Evolutionary conservation across 2,797 vertebrate species (phyloP).

Genomic region (Decapterus maruadsi): DNA sequence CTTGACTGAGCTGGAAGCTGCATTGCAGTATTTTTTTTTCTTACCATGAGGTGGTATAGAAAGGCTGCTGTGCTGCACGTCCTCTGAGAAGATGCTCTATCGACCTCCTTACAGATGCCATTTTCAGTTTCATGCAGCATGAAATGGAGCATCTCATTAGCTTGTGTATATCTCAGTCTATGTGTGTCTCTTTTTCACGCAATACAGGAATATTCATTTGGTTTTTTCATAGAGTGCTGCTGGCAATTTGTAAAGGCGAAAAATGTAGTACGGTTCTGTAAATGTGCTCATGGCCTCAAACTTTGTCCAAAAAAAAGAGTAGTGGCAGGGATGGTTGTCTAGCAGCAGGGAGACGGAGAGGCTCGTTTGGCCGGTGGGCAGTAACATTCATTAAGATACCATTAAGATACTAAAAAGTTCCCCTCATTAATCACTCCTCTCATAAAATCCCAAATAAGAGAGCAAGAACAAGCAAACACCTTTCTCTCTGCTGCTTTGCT

Average conservation of each 20-base stretch:
- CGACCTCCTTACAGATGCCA: constrained; percentile 68
- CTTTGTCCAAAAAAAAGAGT: not conserved
- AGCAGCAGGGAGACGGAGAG: constrained; percentile 42
- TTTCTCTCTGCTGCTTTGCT: constrained; percentile 40
- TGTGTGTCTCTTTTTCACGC: not conserved
- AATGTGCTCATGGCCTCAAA: constrained; percentile 23
- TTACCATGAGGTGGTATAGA: constrained; percentile 41
- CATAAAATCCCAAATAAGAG: constrained; percentile 71
- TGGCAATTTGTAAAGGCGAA: constrained; percentile 2
- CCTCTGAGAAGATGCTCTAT: constrained; percentile 70
- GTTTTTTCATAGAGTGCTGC: constrained; percentile 5
- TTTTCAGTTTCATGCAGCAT: constrained; percentile 72
- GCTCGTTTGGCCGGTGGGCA: constrained; percentile 64
- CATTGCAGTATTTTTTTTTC: constrained; percentile 68
- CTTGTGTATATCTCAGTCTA: constrained; percentile 6
- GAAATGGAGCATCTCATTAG: constrained; percentile 68
- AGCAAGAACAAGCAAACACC: constrained; percentile 45
- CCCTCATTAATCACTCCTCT: constrained; percentile 77
- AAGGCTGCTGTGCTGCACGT: constrained; percentile 51
- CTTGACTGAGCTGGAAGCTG: constrained; percentile 61
- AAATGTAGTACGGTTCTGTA: constrained; percentile 12
- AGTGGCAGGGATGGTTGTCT: constrained; percentile 13
- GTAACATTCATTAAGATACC: constrained; percentile 83
- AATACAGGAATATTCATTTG: constrained; percentile 10
- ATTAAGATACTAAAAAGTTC: constrained; percentile 81